phyloP scores from a whole-genome alignment of 2,888 invertebrate genomes.

The Anticlea derivata region DNA sequence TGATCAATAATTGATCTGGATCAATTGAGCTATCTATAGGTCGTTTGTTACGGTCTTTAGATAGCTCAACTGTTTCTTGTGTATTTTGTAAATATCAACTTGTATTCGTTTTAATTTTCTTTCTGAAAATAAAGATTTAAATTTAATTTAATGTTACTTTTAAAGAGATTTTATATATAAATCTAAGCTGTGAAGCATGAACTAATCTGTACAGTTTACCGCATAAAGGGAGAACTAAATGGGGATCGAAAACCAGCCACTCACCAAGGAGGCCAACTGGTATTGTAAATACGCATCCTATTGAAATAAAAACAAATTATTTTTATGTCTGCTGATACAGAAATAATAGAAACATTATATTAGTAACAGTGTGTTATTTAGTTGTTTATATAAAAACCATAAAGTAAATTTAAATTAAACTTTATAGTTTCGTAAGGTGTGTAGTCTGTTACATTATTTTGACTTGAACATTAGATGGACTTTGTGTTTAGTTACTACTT shows the following conservation, averaged over 20 bases:
- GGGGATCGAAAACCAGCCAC: slow-evolving; percentile 63
- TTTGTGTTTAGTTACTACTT: slow-evolving; percentile 26
- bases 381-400: slow-evolving; percentile 39
- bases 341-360: slow-evolving; percentile 46
- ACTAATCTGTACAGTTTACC: slow-evolving; percentile 41
- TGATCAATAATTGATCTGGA: too few relatives aligned
- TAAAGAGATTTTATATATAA: slow-evolving; percentile 32
- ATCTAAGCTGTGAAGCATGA: slow-evolving; percentile 69
- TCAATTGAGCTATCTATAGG: too few relatives aligned
- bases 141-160: slow-evolving; percentile 15
- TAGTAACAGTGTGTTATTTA: slow-evolving; percentile 56
- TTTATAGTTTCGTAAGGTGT: slow-evolving; percentile 38
- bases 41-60: too few relatives aligned
- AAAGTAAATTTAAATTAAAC: background rate
- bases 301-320: slow-evolving; percentile 69
- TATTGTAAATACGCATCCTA: slow-evolving; percentile 81
- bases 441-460: slow-evolving; percentile 37
- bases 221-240: slow-evolving; percentile 44
- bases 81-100: too few relatives aligned
- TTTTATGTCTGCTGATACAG: slow-evolving; percentile 44
- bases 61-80: too few relatives aligned
- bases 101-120: too few relatives aligned
- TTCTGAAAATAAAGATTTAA: too few relatives aligned
- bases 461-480: background rate
- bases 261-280: slow-evolving; percentile 82